Evolutionary conservation across 2,888 invertebrate species (phyloP).

Genomic region (Leuctra nigra): DNA sequence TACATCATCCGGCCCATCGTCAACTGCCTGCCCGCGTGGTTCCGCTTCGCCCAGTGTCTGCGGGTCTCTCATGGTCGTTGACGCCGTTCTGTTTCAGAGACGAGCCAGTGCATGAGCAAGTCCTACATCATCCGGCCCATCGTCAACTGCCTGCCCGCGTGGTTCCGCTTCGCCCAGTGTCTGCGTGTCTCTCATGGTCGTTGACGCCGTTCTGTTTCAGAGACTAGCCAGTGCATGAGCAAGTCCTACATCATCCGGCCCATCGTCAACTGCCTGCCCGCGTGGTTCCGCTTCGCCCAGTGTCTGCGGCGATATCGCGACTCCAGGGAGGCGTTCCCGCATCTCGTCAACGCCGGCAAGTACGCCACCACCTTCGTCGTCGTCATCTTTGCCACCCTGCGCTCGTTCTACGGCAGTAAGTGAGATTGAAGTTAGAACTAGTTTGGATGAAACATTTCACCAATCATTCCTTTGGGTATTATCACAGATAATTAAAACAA

Average conservation of each 20-base stretch:
- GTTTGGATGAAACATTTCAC: too few species aligned
- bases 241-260: constrained; percentile 72
- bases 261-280: constrained; percentile 85
- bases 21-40: constrained; percentile 93
- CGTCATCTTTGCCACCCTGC: constrained; percentile 73
- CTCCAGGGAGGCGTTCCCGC: constrained; percentile 88
- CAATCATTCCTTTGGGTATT: too few species aligned
- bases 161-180: constrained; percentile 97
- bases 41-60: constrained; percentile 94
- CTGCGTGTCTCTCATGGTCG: too few species aligned
- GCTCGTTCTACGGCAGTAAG: constrained; percentile 45
- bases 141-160: constrained; percentile 89
- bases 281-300: constrained; percentile 97
- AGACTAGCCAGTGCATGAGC: constrained; percentile 59
- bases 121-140: constrained; percentile 72
- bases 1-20: constrained; percentile 76
- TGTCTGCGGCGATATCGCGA: constrained; percentile 93
- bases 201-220: constrained; percentile 36
- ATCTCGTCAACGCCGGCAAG: constrained; percentile 96
- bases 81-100: too few species aligned
- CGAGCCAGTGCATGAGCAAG: constrained; percentile 61
- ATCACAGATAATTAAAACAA: too few species aligned
- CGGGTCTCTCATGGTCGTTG: too few species aligned
- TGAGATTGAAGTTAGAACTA: too few species aligned
- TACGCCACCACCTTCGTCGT: constrained; percentile 97